Evolutionary conservation across 2,888 invertebrate genomes (phyloP).

Genomic region (Pachymerium ferrugineum): DNA sequence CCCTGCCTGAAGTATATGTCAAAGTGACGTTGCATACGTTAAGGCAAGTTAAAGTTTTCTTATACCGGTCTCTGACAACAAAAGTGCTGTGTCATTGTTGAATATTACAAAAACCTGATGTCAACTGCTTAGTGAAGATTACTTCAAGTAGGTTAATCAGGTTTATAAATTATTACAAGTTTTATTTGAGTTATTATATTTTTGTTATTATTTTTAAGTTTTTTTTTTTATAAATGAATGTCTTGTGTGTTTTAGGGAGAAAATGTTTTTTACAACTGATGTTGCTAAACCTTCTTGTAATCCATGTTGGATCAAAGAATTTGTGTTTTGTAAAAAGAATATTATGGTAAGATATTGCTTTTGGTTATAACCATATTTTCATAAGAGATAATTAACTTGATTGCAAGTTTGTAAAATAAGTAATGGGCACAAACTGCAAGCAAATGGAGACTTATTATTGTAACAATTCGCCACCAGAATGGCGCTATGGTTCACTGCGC

Average conservation of each 20-base stretch:
- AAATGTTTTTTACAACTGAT: conserved; percentile 55
- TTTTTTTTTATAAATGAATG: neutral
- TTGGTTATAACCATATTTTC: no score
- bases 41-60: conserved; percentile 58
- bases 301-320: conserved; percentile 71
- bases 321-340: neutral
- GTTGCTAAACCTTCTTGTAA: conserved; percentile 79
- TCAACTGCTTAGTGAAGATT: no score
- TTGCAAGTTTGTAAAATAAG: no score
- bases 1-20: conserved; percentile 77
- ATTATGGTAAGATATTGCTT: no score
- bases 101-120: no score
- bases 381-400: no score
- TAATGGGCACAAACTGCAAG: no score
- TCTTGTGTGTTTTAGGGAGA: conserved; percentile 39
- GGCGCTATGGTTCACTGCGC: no score
- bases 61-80: neutral
- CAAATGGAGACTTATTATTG: no score
- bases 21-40: conserved; percentile 72
- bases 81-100: neutral
- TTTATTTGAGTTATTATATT: neutral
- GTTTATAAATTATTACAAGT: no score
- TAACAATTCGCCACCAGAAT: no score
- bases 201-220: neutral
- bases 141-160: no score